These are phyloP conservation scores for Actinernus sp. DNA, from an alignment of 92 coral and sea anemone genomes.

Conservation along the genomic window DNA sequence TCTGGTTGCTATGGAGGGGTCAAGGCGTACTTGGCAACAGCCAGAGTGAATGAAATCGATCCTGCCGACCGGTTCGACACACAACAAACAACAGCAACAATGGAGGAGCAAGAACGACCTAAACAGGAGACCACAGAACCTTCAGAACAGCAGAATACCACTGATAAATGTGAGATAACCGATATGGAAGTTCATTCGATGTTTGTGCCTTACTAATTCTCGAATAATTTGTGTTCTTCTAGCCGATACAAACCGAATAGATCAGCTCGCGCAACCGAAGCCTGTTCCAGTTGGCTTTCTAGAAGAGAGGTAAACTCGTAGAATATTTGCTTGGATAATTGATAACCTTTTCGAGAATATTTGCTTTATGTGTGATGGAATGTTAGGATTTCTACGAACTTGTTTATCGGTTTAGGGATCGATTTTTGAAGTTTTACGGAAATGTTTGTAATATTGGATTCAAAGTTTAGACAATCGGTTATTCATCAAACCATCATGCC, in stretches of 20 bases:
- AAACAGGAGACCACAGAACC: constrained; percentile 44
- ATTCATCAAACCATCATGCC: too few species aligned
- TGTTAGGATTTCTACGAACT: too few species aligned
- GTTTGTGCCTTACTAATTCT: too few species aligned
- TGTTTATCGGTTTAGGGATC: too few species aligned
- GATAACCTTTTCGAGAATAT: background rate
- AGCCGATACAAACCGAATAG: constrained; percentile 66
- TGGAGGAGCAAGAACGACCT: constrained; percentile 72
- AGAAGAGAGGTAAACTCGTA: constrained; percentile 79
- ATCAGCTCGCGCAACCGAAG: constrained; percentile 70
- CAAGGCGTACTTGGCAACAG: constrained; percentile 79
- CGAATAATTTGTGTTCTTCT: too few species aligned
- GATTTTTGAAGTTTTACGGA: too few species aligned
- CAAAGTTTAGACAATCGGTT: too few species aligned
- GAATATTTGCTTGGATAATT: background rate
- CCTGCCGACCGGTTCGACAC: constrained; percentile 27
- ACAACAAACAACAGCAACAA: constrained; percentile 39
- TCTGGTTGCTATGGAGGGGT: constrained; percentile 61
- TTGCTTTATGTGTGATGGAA: too few species aligned
- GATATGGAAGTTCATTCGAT: too few species aligned
- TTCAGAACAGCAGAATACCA: constrained; percentile 36
- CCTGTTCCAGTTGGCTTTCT: constrained; percentile 88
- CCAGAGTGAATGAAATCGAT: constrained; percentile 30
- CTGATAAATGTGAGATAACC: constrained; percentile 33
- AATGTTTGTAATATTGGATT: too few species aligned